A percentile compares a stretch with the other conserved stretches of the same genome.
Conservation (phyloP, 2,888 invertebrate species). For the Yponomeuta plumbellus region DNA sequence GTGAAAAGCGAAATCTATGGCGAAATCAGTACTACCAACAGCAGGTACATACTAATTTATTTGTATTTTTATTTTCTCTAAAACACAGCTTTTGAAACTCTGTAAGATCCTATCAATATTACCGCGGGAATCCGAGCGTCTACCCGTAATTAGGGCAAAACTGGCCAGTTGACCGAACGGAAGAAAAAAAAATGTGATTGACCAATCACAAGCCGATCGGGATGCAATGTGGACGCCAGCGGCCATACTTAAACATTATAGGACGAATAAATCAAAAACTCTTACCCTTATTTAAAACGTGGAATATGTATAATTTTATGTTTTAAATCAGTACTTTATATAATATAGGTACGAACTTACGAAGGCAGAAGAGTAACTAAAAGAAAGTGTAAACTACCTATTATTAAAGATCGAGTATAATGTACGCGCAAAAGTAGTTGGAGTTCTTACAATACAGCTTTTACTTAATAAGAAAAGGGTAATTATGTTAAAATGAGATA, state of each 20-base stretch:
- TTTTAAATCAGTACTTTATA: conserved; percentile 25
- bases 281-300: conserved; percentile 54
- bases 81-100: too few relatives aligned
- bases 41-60: not conserved
- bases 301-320: conserved; percentile 42
- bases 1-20: too few relatives aligned
- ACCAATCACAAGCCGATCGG: conserved; percentile 57
- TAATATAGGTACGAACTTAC: not conserved
- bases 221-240: conserved; percentile 50
- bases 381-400: not conserved
- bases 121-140: conserved; percentile 42
- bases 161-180: conserved; percentile 35
- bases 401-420: not conserved
- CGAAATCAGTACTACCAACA: too few relatives aligned
- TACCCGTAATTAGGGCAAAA: conserved; percentile 59
- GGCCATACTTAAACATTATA: conserved; percentile 67
- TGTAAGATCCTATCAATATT: conserved; percentile 17
- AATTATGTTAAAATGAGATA: conserved; percentile 45
- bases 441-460: conserved; percentile 29
- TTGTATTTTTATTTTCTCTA: not conserved
- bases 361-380: not conserved
- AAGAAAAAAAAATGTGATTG: conserved; percentile 43
- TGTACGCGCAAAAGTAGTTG: not conserved
- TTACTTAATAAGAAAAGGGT: conserved; percentile 5
- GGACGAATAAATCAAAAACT: conserved; percentile 66